A percentile compares a stretch with the other conserved stretches of the same genome.
phyloP scores from a whole-genome alignment of 2,888 invertebrate species.

The Ophioninae sp. region DNA sequence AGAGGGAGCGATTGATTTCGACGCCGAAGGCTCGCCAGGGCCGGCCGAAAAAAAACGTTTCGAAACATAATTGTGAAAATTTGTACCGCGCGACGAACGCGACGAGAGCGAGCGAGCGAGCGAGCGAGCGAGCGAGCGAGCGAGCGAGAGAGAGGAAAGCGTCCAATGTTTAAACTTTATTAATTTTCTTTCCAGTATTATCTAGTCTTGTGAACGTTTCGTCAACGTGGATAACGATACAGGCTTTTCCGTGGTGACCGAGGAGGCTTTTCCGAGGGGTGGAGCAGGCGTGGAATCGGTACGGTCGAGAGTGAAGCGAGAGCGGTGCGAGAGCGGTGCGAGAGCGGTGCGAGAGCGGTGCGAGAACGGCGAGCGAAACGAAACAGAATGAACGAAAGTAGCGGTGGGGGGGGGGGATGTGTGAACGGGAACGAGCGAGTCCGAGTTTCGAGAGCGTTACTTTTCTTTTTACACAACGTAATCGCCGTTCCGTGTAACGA shows the following conservation, averaged over 20 bases:
- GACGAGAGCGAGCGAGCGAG: conserved; percentile 3
- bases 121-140: conserved; percentile 2
- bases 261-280: conserved; percentile 33
- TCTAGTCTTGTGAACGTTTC: conserved; percentile 77
- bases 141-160: conserved; percentile 57
- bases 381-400: conserved; percentile 13
- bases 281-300: conserved; percentile 51
- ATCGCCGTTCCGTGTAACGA: conserved; percentile 65
- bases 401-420: conserved; percentile 26
- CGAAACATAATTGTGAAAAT: conserved; percentile 40
- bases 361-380: conserved; percentile 26
- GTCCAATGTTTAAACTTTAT: conserved; percentile 76
- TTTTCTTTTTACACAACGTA: conserved; percentile 62
- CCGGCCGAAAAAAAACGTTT: conserved; percentile 32
- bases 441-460: conserved; percentile 54
- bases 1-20: not conserved
- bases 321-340: conserved; percentile 7
- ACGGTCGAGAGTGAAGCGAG: not conserved
- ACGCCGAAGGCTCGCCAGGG: conserved; percentile 11
- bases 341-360: not conserved
- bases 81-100: conserved; percentile 34
- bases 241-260: conserved; percentile 55
- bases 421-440: conserved; percentile 17
- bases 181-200: conserved; percentile 80
- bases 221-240: conserved; percentile 65